phyloP scores from a whole-genome alignment of 2,113 vertebrate genomes.

The Mandrillus leucophaeus region DNA sequence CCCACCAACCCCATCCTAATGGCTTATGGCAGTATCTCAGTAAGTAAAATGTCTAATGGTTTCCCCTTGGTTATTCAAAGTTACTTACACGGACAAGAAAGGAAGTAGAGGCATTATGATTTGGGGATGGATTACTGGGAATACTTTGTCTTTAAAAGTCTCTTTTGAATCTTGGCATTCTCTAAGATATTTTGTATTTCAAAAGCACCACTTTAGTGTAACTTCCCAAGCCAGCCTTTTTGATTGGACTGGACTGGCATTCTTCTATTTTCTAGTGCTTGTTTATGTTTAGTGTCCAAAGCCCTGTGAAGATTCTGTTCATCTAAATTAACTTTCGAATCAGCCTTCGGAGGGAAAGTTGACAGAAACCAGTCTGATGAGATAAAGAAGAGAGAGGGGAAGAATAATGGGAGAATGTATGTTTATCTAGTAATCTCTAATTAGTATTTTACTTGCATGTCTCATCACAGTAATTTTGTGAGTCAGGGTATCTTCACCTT shows the following conservation, averaged over 20 bases:
- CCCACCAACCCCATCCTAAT: slow-evolving; percentile 91
- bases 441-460: not conserved
- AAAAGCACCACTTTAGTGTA: not conserved
- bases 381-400: not conserved
- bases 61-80: not conserved
- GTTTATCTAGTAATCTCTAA: not conserved
- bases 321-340: not conserved
- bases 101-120: not conserved
- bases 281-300: not conserved
- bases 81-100: not conserved
- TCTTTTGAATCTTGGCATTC: not conserved
- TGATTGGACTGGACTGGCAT: not conserved
- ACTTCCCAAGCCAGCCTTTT: not conserved
- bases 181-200: not conserved
- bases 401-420: not conserved
- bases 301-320: not conserved
- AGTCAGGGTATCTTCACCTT: not conserved
- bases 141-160: not conserved
- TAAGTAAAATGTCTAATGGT: slow-evolving; percentile 83
- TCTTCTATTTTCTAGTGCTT: not conserved
- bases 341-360: not conserved
- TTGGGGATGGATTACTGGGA: not conserved
- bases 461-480: not conserved
- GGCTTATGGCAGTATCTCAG: slow-evolving; percentile 92
- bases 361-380: not conserved